Percentiles rank a stretch among this genome's conserved stretches.
phyloP scores from a whole-genome alignment of 2,797 vertebrate genomes.

The Chromobotia macracanthus region DNA sequence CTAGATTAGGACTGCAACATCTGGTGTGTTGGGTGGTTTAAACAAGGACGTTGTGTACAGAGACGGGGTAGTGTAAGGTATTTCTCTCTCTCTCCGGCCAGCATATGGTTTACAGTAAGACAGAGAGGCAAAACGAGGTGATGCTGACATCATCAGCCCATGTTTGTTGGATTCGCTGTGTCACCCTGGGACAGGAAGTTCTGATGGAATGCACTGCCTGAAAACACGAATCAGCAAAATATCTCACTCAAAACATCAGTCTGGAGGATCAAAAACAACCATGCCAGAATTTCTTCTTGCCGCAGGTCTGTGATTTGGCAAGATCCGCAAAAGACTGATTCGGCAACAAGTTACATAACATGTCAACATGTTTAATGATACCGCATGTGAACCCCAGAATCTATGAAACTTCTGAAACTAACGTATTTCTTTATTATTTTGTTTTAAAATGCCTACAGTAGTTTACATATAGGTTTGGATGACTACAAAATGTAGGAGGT shows the following conservation, averaged over 20 bases:
- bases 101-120: background rate
- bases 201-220: background rate
- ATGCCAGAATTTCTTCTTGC: slow-evolving; percentile 1
- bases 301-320: slow-evolving; percentile 40
- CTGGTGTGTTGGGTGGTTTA: background rate
- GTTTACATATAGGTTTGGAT: too few species aligned
- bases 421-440: too few species aligned
- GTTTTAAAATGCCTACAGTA: too few species aligned
- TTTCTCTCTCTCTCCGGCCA: too few species aligned
- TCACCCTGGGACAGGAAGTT: slow-evolving; percentile 12
- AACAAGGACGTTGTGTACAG: background rate
- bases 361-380: background rate
- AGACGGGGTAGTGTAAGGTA: too few species aligned
- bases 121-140: slow-evolving; percentile 1
- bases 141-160: background rate
- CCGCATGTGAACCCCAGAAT: background rate
- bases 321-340: slow-evolving; percentile 19
- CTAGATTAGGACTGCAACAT: background rate
- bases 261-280: slow-evolving; percentile 29
- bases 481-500: too few species aligned
- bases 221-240: slow-evolving; percentile 44
- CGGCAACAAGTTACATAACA: slow-evolving; percentile 32
- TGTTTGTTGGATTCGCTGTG: background rate
- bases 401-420: background rate
- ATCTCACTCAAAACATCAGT: slow-evolving; percentile 22